Percentiles rank a stretch among this genome's conserved stretches.
phyloP scores from a whole-genome alignment of 2,113 vertebrate genomes.

The Suricata suricatta region DNA sequence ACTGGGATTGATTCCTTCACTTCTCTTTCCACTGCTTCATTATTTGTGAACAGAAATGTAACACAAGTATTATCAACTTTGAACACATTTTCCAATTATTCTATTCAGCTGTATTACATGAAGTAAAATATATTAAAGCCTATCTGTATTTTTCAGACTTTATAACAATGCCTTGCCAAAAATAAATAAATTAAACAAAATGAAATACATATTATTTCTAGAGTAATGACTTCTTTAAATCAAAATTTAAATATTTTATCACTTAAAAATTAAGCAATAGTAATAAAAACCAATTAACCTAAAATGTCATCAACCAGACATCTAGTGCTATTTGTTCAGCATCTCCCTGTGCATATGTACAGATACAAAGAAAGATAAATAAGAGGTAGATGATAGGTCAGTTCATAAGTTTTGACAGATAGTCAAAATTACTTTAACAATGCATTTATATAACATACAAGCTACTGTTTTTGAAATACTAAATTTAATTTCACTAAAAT shows the following conservation, averaged over 20 bases:
- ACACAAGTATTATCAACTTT: neutral
- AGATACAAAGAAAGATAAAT: neutral
- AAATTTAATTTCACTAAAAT: neutral
- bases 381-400: neutral
- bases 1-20: too few relatives aligned
- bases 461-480: neutral
- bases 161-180: neutral
- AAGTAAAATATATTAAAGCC: neutral
- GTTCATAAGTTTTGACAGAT: neutral
- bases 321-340: neutral
- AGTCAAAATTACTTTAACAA: neutral
- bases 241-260: neutral
- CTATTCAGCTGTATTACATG: neutral
- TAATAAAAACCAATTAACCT: neutral
- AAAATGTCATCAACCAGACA: neutral
- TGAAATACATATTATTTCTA: neutral
- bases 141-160: neutral
- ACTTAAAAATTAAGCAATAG: neutral
- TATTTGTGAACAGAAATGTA: too few relatives aligned
- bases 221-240: neutral
- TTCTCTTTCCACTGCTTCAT: too few relatives aligned
- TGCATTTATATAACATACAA: neutral
- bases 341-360: neutral
- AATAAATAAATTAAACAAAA: neutral
- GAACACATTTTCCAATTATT: neutral